Percentiles rank a stretch among this genome's conserved stretches.
Conservation (phyloP, 2,888 invertebrate species). For the Danaus chrysippus region DNA sequence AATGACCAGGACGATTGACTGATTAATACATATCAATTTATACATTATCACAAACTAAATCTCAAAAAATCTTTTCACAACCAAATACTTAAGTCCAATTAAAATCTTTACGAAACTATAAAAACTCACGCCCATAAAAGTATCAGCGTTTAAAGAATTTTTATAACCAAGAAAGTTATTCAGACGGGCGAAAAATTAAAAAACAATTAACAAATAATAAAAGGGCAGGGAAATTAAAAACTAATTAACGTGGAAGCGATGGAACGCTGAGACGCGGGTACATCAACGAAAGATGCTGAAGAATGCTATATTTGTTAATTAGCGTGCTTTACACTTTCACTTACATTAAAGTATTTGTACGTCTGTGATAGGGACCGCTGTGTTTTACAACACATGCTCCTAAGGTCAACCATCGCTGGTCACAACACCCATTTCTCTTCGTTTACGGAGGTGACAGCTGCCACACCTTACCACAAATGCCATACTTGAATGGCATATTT, state of each 20-base stretch:
- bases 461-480: slow-evolving; percentile 35
- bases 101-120: neutral
- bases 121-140: neutral
- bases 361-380: slow-evolving; percentile 15
- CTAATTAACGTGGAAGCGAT: neutral
- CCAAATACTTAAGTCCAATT: too few species aligned
- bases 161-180: neutral
- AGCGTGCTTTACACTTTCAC: slow-evolving; percentile 27
- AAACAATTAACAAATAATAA: slow-evolving; percentile 9
- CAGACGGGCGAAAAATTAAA: slow-evolving; percentile 6
- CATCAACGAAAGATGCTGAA: slow-evolving; percentile 14
- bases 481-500: slow-evolving; percentile 22
- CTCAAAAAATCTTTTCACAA: too few species aligned
- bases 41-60: neutral
- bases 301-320: slow-evolving; percentile 26
- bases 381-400: slow-evolving; percentile 20
- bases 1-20: slow-evolving; percentile 8
- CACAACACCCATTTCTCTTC: slow-evolving; percentile 60
- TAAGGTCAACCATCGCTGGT: slow-evolving; percentile 45
- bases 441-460: slow-evolving; percentile 51
- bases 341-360: slow-evolving; percentile 20
- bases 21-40: neutral
- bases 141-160: neutral
- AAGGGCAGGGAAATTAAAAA: slow-evolving; percentile 10
- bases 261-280: slow-evolving; percentile 5